Evolutionary conservation across 2,797 vertebrate genomes (phyloP), one percentile per base, ranked within the genome.

Genomic region (Argyrosomus regius): DNA sequence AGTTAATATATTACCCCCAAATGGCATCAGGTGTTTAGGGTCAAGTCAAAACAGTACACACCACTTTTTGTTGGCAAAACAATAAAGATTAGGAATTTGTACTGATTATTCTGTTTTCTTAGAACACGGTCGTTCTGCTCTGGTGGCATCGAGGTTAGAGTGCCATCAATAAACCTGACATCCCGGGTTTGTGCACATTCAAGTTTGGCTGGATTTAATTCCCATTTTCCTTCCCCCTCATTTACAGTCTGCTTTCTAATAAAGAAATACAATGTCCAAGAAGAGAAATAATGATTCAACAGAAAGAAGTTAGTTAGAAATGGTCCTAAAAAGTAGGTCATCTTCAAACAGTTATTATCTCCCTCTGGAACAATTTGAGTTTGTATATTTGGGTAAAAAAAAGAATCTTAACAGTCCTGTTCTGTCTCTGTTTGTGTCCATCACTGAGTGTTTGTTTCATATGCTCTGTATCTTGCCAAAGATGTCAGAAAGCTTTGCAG

Each of bases 401-500:
- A 52, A 35, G 11, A 61, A 74, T 1, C 10, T 22, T 61, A 57
- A 77, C 43, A 43, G 28, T 41, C 4, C 62, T 58, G 3, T n/a
- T 74, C 7, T 73, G 35, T 35, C 2, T 62, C 22, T 62, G 45
- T 69, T 54, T 62, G 31, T 77, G 35, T 80, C 9, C 3, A 13
- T 70, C 31, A 20, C 9, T 59, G 11, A 68, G 31, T 49, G 48
- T 45, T 12, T 59, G 12, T 60, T 70, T 24, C 6, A 14, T 50
- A 13, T 76, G 17, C 18, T 78, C 41, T 60, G 16, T 78, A 6
- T 85, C 35, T 92, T 80, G 59, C 82, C 80, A 46, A 90, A 98
- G 97, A 96, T 97, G 74, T 96, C 94, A 10, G 88, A 95, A 90
- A 95, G 95, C 77, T 96, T 98, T 89, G 92, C 95, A 72, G 95